phyloP scores from a whole-genome alignment of 2,797 vertebrate species.

The Schizothorax lantsangensis region DNA sequence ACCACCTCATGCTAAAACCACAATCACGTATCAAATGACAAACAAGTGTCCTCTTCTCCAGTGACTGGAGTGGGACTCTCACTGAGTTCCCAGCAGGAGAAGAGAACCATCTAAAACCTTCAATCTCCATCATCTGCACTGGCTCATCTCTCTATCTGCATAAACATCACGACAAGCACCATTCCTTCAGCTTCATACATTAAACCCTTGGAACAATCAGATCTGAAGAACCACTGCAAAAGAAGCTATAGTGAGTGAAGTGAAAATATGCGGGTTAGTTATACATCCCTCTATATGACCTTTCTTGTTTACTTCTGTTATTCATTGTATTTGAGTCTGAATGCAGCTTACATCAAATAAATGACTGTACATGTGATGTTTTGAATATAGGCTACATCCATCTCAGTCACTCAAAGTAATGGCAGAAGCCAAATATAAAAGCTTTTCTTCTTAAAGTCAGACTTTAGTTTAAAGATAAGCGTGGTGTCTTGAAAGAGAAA shows the following conservation, averaged over 20 bases:
- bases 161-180: not conserved
- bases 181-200: not conserved
- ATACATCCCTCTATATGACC: not conserved
- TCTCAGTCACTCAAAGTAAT: slow-evolving; percentile 5
- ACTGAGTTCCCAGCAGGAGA: slow-evolving; percentile 49
- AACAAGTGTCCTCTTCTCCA: slow-evolving; percentile 43
- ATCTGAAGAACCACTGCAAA: not conserved
- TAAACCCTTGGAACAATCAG: not conserved
- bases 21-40: slow-evolving; percentile 60
- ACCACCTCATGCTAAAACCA: slow-evolving; percentile 45
- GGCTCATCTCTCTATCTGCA: slow-evolving; percentile 24
- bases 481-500: slow-evolving; percentile 53
- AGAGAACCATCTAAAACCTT: slow-evolving; percentile 70
- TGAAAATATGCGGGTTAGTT: not conserved
- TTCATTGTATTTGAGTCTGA: not conserved
- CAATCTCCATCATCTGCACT: slow-evolving; percentile 66
- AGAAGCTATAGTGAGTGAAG: not conserved
- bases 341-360: not conserved
- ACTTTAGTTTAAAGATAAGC: slow-evolving; percentile 48
- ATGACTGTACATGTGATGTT: not conserved
- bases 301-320: not conserved
- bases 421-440: slow-evolving; percentile 15
- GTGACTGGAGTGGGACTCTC: slow-evolving; percentile 42
- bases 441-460: slow-evolving; percentile 26
- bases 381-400: not conserved